Percentiles rank a stretch among this genome's conserved stretches.
phyloP scores from a whole-genome alignment of 2,888 invertebrate species.

The Amphipyra berbera region DNA sequence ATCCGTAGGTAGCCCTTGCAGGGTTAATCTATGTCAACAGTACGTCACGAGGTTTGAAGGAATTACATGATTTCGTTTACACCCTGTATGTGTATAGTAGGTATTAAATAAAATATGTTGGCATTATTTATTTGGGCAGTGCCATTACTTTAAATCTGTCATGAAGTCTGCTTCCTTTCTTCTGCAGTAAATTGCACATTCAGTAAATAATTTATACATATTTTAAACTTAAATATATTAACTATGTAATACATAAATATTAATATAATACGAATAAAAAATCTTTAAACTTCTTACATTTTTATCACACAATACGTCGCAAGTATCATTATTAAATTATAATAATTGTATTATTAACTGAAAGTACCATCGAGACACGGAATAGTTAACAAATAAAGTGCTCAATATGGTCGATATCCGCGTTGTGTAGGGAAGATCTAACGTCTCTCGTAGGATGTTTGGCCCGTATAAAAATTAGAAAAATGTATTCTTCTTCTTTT shows the following conservation, averaged over 20 bases:
- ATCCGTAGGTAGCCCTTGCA: too few species aligned
- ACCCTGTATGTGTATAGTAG: too few species aligned
- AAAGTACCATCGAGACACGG: not conserved
- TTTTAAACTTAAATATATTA: slow-evolving; percentile 26
- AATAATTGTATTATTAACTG: slow-evolving; percentile 17
- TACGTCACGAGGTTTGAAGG: too few species aligned
- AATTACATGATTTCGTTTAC: too few species aligned
- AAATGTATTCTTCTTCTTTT: too few species aligned
- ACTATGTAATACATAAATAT: slow-evolving; percentile 16
- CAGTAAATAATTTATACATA: slow-evolving; percentile 22
- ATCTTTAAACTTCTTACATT: slow-evolving; percentile 14
- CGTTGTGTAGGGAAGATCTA: too few species aligned
- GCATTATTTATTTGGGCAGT: too few species aligned
- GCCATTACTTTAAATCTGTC: slow-evolving; percentile 18
- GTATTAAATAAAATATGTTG: too few species aligned
- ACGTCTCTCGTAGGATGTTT: too few species aligned
- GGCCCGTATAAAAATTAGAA: too few species aligned
- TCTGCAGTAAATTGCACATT: slow-evolving; percentile 45
- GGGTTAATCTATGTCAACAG: too few species aligned
- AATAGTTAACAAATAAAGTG: not conserved
- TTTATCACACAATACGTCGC: slow-evolving; percentile 21
- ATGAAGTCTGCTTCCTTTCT: slow-evolving; percentile 11
- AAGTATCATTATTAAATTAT: slow-evolving; percentile 14
- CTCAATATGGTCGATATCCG: too few species aligned
- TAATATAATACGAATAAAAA: slow-evolving; percentile 22